phyloP scores from a whole-genome alignment of 2,888 invertebrate genomes.

The Lycia hirtaria region DNA sequence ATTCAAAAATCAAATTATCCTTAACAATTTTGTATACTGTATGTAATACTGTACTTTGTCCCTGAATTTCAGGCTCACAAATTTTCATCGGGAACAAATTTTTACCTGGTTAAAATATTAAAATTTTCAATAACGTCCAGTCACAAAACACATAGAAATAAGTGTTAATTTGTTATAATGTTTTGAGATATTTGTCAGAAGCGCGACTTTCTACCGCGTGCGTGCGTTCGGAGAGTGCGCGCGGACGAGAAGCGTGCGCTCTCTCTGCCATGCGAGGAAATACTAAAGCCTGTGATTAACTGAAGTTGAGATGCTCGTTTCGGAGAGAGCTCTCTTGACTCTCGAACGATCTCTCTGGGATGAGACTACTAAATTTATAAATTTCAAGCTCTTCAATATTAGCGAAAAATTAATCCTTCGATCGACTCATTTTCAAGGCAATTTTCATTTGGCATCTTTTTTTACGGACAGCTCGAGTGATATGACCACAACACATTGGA shows the following conservation, averaged over 20 bases:
- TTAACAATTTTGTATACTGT: no score
- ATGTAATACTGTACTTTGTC: not conserved
- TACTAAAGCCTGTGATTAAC: slow-evolving; percentile 46
- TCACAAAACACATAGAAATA: slow-evolving; percentile 21
- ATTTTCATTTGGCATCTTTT: no score
- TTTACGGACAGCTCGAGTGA: no score
- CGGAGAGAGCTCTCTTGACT: slow-evolving; percentile 9
- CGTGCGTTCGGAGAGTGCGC: slow-evolving; percentile 37
- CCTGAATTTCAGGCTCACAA: slow-evolving; percentile 8
- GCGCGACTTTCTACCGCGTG: slow-evolving; percentile 57
- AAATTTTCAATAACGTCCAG: slow-evolving; percentile 22
- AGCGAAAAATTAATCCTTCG: no score
- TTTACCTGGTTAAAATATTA: slow-evolving; percentile 24
- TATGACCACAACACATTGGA: no score
- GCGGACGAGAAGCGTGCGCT: slow-evolving; percentile 51
- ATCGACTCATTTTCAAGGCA: no score
- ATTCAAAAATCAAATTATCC: no score
- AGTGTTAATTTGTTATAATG: slow-evolving; percentile 11
- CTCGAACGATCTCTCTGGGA: slow-evolving; percentile 17
- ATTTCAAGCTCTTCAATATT: not conserved
- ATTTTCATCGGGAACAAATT: not conserved
- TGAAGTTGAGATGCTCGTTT: not conserved
- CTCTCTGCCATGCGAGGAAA: slow-evolving; percentile 53
- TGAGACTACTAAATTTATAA: slow-evolving; percentile 9
- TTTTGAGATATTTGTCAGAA: slow-evolving; percentile 25